Base-by-base conservation (phyloP, 2,797 vertebrate genomes). In the Enteromius afrohamiltoni region DNA sequence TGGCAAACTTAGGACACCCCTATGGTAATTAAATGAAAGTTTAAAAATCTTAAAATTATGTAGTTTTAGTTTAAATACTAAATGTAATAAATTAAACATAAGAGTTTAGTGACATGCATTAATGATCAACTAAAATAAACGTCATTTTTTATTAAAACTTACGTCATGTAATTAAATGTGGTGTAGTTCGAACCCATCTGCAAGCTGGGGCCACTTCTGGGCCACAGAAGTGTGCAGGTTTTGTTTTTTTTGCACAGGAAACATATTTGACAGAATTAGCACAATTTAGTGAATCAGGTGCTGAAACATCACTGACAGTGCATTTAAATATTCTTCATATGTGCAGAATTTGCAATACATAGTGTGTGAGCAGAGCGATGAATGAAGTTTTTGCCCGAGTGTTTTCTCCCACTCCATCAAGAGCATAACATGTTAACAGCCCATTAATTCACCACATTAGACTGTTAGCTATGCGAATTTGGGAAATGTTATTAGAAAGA, bases 401-500 rank as follows among this genome's bases (percentile, higher is more conserved):
- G 0, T 76, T 60, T 76, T 76, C 34, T 60, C 37, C 58, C n/a
- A 42, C 13, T 58, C 13, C 31, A 26, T 40, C 34, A 40, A 8
- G 14, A 60, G 21, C 53, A 26, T 17, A 76, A 42, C 53, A 76
- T 1, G 14, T 42, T 58, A 60, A 60, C 34, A n/a, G n/a, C 14
- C 34, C 53, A 26, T 76, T n/a, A 42, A 17, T 76, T 60, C 53
- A 26, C n/a, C 34, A 19, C 53, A 26, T 58, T 55, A 40, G 31
- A 58, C 53, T 76, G 40, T 17, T 17, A 76, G 31, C 13, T 8
- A 76, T 60, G 13, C 2, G 21, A 76, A 76, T 76, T 26, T 26
- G n/a, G 23, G n/a, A 60, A 76, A 76, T 40, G 6, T 40, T 42
- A 37, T 76, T 76, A 58, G 7, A 29, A 62, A 60, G 17, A 64